These are phyloP conservation scores for Carettochelys insculpta DNA, from an alignment of 2,113 vertebrate species.

Conservation along the genomic window DNA sequence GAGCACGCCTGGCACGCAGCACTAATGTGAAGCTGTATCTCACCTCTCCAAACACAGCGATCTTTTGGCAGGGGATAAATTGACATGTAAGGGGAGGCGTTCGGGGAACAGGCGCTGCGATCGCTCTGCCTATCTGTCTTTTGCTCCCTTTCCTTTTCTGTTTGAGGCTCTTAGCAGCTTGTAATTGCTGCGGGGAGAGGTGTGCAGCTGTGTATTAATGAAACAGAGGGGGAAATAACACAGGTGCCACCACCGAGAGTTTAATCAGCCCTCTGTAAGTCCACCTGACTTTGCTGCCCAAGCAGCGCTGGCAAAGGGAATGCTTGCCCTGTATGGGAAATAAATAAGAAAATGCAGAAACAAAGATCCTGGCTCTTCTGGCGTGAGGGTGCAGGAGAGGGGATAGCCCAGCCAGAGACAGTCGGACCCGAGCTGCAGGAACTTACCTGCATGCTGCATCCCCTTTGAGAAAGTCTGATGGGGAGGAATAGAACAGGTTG, in stretches of 20 bases:
- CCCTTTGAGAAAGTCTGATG: background rate
- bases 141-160: background rate
- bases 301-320: background rate
- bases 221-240: background rate
- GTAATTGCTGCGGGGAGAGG: background rate
- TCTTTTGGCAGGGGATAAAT: slow-evolving; percentile 1
- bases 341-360: background rate
- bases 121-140: background rate
- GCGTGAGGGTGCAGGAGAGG: background rate
- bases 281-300: background rate
- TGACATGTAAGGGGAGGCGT: background rate
- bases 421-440: background rate
- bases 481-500: background rate
- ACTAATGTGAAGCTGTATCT: background rate
- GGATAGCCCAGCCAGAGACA: background rate
- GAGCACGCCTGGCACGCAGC: background rate
- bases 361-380: too few relatives aligned
- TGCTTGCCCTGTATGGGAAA: background rate
- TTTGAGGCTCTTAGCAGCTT: slow-evolving; percentile 1
- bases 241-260: background rate
- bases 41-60: background rate
- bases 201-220: background rate
- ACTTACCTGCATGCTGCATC: background rate
- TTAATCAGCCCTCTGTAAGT: background rate
- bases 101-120: background rate